Percentiles rank a stretch among this genome's conserved stretches.
Evolutionary conservation across 1,140 invertebrate genomes (phyloP).

Genomic region (Spodoptera frugiperda): DNA sequence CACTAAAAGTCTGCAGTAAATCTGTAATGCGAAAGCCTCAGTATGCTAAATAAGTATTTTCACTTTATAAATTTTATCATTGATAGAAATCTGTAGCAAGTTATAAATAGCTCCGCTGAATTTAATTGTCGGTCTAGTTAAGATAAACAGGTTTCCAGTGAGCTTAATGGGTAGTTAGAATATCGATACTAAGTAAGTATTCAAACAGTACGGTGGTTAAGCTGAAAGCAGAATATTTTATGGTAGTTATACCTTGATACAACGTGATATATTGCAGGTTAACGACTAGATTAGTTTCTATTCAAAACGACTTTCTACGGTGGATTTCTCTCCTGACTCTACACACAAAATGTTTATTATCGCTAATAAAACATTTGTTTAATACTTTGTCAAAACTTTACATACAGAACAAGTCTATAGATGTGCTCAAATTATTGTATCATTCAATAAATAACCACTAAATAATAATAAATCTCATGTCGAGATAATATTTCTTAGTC

Average conservation of each 20-base stretch:
- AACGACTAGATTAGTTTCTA: constrained; percentile 76
- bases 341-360: constrained; percentile 52
- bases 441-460: too few species aligned
- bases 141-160: constrained; percentile 21
- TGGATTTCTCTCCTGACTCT: constrained; percentile 70
- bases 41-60: background rate
- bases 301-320: constrained; percentile 80
- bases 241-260: constrained; percentile 51
- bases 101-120: constrained; percentile 31
- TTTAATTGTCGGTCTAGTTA: constrained; percentile 37
- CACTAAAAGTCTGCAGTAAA: background rate
- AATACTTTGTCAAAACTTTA: too few species aligned
- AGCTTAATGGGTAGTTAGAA: constrained; percentile 28
- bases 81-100: constrained; percentile 10
- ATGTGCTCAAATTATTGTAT: too few species aligned
- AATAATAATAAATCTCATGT: too few species aligned
- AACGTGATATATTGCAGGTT: constrained; percentile 67
- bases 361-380: constrained; percentile 45
- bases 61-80: constrained; percentile 22
- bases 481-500: too few species aligned
- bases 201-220: constrained; percentile 32
- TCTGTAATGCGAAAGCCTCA: background rate
- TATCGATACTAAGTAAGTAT: constrained; percentile 38
- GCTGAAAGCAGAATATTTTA: constrained; percentile 66
- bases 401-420: too few species aligned